A percentile compares a stretch with the other conserved stretches of the same genome.
Evolutionary conservation across 2,888 invertebrate species (phyloP).

Genomic region (Anorthoa munda): DNA sequence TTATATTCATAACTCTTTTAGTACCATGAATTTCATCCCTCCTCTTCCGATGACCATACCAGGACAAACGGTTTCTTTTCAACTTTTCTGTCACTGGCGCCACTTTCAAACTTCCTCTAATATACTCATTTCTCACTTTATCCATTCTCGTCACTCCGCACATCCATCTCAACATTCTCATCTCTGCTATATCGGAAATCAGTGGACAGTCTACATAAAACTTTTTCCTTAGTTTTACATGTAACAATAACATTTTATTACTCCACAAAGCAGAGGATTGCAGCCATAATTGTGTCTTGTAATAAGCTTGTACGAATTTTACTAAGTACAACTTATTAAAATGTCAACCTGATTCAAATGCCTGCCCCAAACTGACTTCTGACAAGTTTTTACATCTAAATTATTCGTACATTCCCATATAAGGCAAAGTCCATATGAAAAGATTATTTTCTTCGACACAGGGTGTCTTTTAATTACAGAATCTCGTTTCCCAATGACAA

Average conservation of each 20-base stretch:
- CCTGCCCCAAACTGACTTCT: conserved; percentile 39
- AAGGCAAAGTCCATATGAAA: conserved; percentile 33
- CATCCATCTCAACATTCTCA: too few relatives aligned
- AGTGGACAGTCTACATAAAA: background rate
- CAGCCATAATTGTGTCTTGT: conserved; percentile 25
- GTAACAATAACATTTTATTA: conserved; percentile 23
- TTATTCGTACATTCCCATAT: conserved; percentile 35
- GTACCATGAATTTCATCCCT: too few relatives aligned
- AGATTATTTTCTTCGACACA: conserved; percentile 57
- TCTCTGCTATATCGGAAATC: too few relatives aligned
- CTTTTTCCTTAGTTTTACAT: conserved; percentile 18
- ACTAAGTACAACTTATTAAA: conserved; percentile 45
- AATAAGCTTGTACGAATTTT: conserved; percentile 43
- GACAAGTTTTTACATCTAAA: conserved; percentile 57
- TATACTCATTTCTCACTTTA: too few relatives aligned
- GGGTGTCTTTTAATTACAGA: conserved; percentile 64
- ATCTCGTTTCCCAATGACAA: conserved; percentile 59
- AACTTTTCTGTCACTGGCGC: too few relatives aligned
- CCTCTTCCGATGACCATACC: too few relatives aligned
- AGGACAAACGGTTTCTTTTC: too few relatives aligned
- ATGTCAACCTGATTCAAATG: conserved; percentile 55
- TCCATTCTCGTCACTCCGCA: too few relatives aligned
- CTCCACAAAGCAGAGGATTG: background rate
- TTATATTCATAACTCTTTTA: too few relatives aligned
- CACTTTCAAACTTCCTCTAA: too few relatives aligned